Base-by-base conservation (phyloP, 2,888 invertebrate species). In the Pachydiplax longipennis region DNA sequence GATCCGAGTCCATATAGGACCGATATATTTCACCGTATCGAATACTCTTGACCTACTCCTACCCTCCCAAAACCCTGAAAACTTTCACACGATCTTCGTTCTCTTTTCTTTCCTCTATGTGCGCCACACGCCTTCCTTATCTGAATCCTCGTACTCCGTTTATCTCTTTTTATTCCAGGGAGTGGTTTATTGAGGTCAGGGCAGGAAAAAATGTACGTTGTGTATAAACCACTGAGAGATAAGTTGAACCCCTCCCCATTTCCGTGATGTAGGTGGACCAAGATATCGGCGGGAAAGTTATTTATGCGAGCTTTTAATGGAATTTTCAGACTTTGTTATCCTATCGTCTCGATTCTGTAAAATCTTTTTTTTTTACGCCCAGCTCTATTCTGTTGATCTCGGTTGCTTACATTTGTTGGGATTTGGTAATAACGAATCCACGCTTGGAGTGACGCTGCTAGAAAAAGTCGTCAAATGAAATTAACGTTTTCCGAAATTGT, bases 121-220 rank as follows among this genome's bases (percentile, higher is more conserved):
- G 73, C 35, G 37, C n/a, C 40, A 40, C 81, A 40, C 37, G 37
- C 40, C 53, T 22, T 22, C 48, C 83, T 83, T 83, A 83, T 83
- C 83, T 31, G 18, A 12, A 15, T 8, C 53, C 44, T 13, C 31
- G 22, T 25, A 15, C n/a, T 53, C 22, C 15, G 61, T 65, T 65
- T 87, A 87, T 87, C 87, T 87, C 37, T 25, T 65, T 87, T 87
- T 37, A 61, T 61, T 61, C 48, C n/a, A 12, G 37, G n/a, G 61
- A 87, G 61, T 87, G 61, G 31, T 87, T 87, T 87, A 87, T 87
- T 87, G 87, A 87, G 87, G 87, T 87, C 65, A 61, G 61, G 87
- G 37, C 87, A 13, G 44, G 53, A 58, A 83, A 58, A 87, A 87
- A 40, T 87, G 10, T 15, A 37, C 22, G 12, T 8, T 35, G 35